Conservation (phyloP, 1,140 invertebrate species). For the Portunus trituberculatus region DNA sequence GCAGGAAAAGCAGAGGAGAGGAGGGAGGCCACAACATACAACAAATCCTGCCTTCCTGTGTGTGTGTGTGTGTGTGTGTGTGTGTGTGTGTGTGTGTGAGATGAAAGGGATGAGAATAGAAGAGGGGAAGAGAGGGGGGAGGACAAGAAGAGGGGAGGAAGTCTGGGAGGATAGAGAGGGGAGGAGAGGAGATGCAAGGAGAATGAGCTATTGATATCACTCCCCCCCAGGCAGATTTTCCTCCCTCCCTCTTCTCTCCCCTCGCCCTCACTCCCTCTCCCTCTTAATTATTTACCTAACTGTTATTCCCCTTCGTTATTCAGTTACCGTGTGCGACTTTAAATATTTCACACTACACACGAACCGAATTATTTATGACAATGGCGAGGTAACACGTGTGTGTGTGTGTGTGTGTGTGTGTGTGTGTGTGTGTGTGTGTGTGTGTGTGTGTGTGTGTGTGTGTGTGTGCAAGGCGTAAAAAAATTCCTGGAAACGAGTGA, state of each 20-base stretch:
- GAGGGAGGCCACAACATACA: too few relatives aligned
- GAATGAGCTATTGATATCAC: slow-evolving; percentile 8
- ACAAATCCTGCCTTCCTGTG: too few relatives aligned
- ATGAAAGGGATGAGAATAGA: too few relatives aligned
- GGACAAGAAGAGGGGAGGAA: not conserved
- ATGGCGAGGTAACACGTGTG: slow-evolving; percentile 8
- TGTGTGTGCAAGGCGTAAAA: too few relatives aligned
- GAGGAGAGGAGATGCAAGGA: not conserved
- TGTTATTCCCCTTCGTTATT: slow-evolving; percentile 12
- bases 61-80: too few relatives aligned
- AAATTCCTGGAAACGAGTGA: too few relatives aligned
- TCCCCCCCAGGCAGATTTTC: not conserved
- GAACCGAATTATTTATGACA: not conserved
- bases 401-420: not conserved
- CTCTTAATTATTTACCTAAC: not conserved
- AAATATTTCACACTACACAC: not conserved
- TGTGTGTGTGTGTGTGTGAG: too few relatives aligned
- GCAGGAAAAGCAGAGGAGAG: too few relatives aligned
- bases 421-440: slow-evolving; percentile 11
- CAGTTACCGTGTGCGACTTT: not conserved
- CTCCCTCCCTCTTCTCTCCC: not conserved
- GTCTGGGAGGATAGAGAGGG: not conserved
- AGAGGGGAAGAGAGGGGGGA: not conserved
- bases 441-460: not conserved
- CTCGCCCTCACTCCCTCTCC: not conserved